Conservation (phyloP, 2,113 vertebrate genomes). For the Grus americana region DNA sequence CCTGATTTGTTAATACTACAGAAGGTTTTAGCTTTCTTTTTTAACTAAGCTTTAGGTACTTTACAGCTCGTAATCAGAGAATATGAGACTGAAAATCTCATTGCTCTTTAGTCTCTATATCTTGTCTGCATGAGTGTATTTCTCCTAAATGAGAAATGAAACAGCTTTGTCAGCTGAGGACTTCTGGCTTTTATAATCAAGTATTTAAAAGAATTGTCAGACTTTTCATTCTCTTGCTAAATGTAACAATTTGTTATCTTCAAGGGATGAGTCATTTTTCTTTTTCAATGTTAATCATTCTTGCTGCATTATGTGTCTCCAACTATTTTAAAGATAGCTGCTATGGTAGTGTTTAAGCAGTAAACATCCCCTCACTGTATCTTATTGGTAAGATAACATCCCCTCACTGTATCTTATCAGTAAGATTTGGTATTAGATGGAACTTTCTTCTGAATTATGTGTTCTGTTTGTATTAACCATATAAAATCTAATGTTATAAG, state of each 20-base stretch:
- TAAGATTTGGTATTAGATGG: neutral
- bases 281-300: neutral
- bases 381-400: neutral
- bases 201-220: neutral
- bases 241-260: neutral
- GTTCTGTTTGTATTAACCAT: neutral
- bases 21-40: neutral
- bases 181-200: neutral
- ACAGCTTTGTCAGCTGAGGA: neutral
- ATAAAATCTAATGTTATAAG: neutral
- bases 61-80: neutral
- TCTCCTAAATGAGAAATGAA: neutral
- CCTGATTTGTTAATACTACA: neutral
- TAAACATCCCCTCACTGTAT: neutral
- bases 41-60: neutral
- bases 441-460: neutral
- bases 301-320: neutral
- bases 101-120: neutral
- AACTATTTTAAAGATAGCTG: neutral
- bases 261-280: neutral
- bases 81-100: neutral
- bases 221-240: neutral
- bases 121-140: neutral
- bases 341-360: neutral
- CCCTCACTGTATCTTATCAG: neutral